Base-by-base conservation (phyloP, 2,888 invertebrate species). In the Adelphocoris suturalis region DNA sequence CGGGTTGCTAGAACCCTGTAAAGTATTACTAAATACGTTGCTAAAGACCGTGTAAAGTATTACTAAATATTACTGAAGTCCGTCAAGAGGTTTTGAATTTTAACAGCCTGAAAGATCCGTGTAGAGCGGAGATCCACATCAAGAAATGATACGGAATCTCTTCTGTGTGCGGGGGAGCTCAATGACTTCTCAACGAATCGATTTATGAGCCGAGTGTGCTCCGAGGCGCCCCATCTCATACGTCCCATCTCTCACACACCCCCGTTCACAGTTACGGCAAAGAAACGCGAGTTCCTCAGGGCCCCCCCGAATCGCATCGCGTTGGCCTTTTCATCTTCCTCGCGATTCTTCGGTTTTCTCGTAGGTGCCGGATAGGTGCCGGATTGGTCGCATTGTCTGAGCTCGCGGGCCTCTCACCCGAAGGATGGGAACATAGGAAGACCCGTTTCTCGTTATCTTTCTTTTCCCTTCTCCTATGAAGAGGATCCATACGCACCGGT, bases 101-200 rank as follows among this genome's bases (percentile, higher is more conserved):
- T n/a, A n/a, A n/a, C n/a, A n/a, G n/a, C n/a, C n/a, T n/a, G n/a
- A n/a, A n/a, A n/a, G n/a, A n/a, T n/a, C n/a, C n/a, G n/a, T n/a
- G n/a, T n/a, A 37, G 37, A 4, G 37, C 37, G 37, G 7, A 37
- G 37, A 7, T 37, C 37, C 37, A 37, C 7, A 37, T 37, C 37
- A 7, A 4, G 3, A 37, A 7, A 37, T 37, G 37, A 37, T 37
- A 37, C 37, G 52, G 52, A 52, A 52, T 52, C 16, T 11, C 52
- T 16, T 16, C 52, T 16, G 16, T 2, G 14, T 11, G 16, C 1
- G 5, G 52, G 14, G 52, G 13, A 52, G 52, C 52, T 52, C 52
- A 52, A 52, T 52, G 52, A 52, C 52, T 52, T 68, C 68, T 68
- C 68, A 68, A 68, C 68, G 68, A 68, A 68, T 68, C 68, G 68